Evolutionary conservation across 2,113 vertebrate genomes (phyloP), one percentile per base, ranked within the genome.

Genomic region (Chamaea fasciata): DNA sequence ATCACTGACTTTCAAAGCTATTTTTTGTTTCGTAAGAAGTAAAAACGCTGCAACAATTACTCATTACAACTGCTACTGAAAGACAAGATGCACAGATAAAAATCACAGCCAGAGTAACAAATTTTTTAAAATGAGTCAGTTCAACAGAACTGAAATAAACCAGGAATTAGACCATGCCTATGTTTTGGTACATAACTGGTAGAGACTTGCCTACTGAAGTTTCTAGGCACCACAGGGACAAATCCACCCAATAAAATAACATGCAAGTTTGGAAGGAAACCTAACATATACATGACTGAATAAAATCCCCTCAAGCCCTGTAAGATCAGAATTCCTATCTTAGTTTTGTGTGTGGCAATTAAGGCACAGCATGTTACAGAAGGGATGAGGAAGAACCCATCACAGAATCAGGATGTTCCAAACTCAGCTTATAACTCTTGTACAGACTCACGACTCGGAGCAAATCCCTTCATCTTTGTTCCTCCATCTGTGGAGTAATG

Each of bases 201-300:
- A 11, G 15, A 56, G 21, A 56, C 17, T 19, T 37, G 14, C 4
- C 2, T 26, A 10, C 1, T 59, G 7, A 67, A 85, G 53, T 64
- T 91, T 41, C 37, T 23, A 68, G 44, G 44, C 26, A 23, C 33
- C 37, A 68, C 24, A 64, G 13, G 26, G 84, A 71, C 27, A 68
- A 85, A 52, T 39, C 12, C 3, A 47, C 27, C 19, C 46, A 59
- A 19, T 74, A 41, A 71, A 84, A 42, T 22, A 55, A 64, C 0
- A 6, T 4, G 16, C 17, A 75, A 19, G 11, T 76, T 83, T 11
- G 19, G 49, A 75, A 79, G 33, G 19, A 89, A 87, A 57, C 15
- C 26, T 5, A 71, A 23, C 20, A n/a, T 1, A 41, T 0, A 33
- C 11, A n/a, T 15, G 33, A 69, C 27, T 2, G 0, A 71, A 49